Conservation (phyloP, 2,797 vertebrate species). For the Heterohyrax brucei region DNA sequence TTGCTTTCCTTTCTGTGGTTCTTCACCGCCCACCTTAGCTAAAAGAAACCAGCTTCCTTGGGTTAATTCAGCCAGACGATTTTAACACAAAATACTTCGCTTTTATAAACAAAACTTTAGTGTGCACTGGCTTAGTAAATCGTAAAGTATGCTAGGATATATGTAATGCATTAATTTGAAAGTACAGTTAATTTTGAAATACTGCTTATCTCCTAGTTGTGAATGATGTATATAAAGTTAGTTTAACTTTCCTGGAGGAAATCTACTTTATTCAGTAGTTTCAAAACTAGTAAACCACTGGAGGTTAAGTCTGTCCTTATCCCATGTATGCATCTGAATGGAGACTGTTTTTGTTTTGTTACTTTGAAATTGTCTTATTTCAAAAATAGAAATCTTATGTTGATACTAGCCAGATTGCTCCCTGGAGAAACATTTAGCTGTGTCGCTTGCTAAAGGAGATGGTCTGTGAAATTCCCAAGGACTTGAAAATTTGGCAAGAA, state of each 20-base stretch:
- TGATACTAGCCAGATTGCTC: conserved; percentile 38
- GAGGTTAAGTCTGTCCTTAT: neutral
- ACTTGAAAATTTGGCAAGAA: conserved; percentile 21
- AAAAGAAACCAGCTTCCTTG: conserved; percentile 54
- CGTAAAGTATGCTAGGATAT: neutral
- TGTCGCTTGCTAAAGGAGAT: conserved; percentile 11
- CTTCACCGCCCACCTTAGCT: neutral
- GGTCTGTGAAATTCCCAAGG: conserved; percentile 51
- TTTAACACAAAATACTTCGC: conserved; percentile 53
- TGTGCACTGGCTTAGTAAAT: neutral
- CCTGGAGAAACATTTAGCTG: conserved; percentile 22
- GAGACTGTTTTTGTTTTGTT: neutral
- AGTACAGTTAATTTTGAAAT: conserved; percentile 39
- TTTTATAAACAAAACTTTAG: neutral
- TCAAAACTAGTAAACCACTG: conserved; percentile 38
- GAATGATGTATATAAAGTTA: conserved; percentile 21
- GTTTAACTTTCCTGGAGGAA: conserved; percentile 35
- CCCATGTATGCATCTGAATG: neutral
- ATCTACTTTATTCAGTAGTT: conserved; percentile 42
- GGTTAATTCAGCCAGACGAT: conserved; percentile 51
- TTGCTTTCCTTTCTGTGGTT: conserved; percentile 42
- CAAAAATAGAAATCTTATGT: conserved; percentile 27
- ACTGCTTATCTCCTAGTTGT: conserved; percentile 3
- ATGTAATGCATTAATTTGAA: conserved; percentile 32
- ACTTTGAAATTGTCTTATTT: neutral